Percentiles rank a stretch among this genome's conserved stretches.
These are phyloP conservation scores for Zaprionus ornatus DNA, from an alignment of 1,140 invertebrate species.

Conservation along the genomic window DNA sequence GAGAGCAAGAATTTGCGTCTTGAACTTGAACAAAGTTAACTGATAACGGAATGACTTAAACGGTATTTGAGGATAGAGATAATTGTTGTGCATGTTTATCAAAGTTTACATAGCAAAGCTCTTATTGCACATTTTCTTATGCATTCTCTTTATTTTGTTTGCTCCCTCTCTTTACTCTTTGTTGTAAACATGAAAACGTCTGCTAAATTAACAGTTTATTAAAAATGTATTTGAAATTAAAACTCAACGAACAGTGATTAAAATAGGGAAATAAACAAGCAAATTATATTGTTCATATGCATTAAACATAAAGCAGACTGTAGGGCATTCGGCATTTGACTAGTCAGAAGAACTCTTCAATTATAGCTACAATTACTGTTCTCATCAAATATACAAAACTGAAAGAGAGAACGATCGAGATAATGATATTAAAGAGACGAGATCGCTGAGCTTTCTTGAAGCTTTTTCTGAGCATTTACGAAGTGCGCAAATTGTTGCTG, in stretches of 20 bases:
- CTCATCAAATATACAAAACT: background rate
- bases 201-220: too few relatives aligned
- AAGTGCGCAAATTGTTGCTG: constrained; percentile 9
- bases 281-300: background rate
- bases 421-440: background rate
- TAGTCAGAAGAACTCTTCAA: background rate
- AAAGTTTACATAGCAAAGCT: background rate
- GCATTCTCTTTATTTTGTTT: background rate
- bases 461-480: background rate
- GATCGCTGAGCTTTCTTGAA: background rate
- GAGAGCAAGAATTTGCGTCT: background rate
- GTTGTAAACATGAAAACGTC: too few relatives aligned
- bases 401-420: background rate
- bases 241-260: too few relatives aligned
- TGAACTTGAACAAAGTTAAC: constrained; percentile 14
- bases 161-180: too few relatives aligned
- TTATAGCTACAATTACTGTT: background rate
- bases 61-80: background rate
- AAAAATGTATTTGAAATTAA: too few relatives aligned
- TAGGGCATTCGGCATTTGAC: background rate
- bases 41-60: constrained; percentile 24
- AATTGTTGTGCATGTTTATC: background rate
- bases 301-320: background rate
- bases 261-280: too few relatives aligned
- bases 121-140: background rate